Evolutionary conservation across 2,113 vertebrate genomes (phyloP), one percentile per base, ranked within the genome.

Genomic region (Paratilapia polleni): DNA sequence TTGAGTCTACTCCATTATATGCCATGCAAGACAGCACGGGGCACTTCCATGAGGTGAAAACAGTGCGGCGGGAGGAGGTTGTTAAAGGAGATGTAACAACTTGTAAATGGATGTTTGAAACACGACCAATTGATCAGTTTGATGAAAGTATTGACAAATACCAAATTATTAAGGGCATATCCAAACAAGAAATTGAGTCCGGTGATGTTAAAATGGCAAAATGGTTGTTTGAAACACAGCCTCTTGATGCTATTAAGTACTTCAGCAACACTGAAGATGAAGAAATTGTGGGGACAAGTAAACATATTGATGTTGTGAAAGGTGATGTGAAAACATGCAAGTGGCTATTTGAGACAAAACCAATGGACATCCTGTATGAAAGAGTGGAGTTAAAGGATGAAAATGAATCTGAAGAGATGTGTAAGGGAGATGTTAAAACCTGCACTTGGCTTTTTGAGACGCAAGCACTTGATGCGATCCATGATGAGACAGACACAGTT

Each of bases 91-190:
- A 98, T 64, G 97, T 98, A 19, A 96, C 93, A 90, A 97, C 95
- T 9, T 98, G 95, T 86, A 96, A 96, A 84, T 98, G 97, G 97
- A 97, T 97, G 95, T 98, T 98, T 96, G 97, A 98, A 95, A 98
- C 97, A 56, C 95, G 94, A 9, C 97, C 97, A 26, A 96, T 98
- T 57, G 97, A 98, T 90, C 97, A 97, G 84, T 98, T 98, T 94
- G 96, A 97, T 81, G 96, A 97, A 91, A 97, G 96, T 20, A 94
- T 96, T 87, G 91, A 93, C 74, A 97, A 97, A 91, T 97, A 96
- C 84, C 96, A 97, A 92, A 92, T 98, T 75, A 98, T 98, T 36
- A 97, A 96, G 88, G 97, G 97, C 41, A 97, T 98, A 92, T 97
- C 97, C 64, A 97, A 97, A 87, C 93, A 97, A 88, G 97, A 98